A percentile compares a stretch with the other conserved stretches of the same genome.
Evolutionary conservation across 2,888 invertebrate genomes (phyloP).

Genomic region (Andrena chrysosceles): DNA sequence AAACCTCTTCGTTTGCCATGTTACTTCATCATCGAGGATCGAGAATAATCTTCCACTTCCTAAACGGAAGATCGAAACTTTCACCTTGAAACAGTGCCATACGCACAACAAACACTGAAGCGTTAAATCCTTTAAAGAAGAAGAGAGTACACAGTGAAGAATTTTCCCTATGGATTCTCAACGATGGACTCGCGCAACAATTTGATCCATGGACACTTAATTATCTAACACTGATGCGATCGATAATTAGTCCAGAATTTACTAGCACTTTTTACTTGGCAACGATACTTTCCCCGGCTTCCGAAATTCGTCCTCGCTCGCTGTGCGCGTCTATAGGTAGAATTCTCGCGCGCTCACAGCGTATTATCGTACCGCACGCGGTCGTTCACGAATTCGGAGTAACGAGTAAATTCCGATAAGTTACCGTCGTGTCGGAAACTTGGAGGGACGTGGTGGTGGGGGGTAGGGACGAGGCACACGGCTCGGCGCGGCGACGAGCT

Average conservation of each 20-base stretch:
- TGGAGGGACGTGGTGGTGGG: constrained; percentile 45
- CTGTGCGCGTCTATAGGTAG: constrained; percentile 13
- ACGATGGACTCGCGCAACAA: neutral
- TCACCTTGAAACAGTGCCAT: too few species aligned
- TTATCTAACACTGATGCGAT: neutral
- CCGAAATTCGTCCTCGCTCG: neutral
- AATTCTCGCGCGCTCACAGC: constrained; percentile 6
- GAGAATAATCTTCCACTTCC: neutral
- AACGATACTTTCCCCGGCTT: neutral
- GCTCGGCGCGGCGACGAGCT: constrained; percentile 44
- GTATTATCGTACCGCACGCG: constrained; percentile 55
- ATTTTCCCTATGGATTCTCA: neutral
- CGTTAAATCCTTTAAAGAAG: neutral
- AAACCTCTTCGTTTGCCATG: too few species aligned
- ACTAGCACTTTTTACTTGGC: too few species aligned
- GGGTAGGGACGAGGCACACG: constrained; percentile 12
- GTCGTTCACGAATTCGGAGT: constrained; percentile 68
- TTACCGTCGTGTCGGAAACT: constrained; percentile 70
- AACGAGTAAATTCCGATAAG: constrained; percentile 73
- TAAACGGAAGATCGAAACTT: too few species aligned
- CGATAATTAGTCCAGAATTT: constrained; percentile 14
- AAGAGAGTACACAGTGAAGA: neutral
- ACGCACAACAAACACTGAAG: too few species aligned
- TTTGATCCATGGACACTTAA: neutral
- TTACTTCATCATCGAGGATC: too few species aligned